Evolutionary conservation across 2,888 invertebrate species (phyloP).

Genomic region (Lysandra bellargus): DNA sequence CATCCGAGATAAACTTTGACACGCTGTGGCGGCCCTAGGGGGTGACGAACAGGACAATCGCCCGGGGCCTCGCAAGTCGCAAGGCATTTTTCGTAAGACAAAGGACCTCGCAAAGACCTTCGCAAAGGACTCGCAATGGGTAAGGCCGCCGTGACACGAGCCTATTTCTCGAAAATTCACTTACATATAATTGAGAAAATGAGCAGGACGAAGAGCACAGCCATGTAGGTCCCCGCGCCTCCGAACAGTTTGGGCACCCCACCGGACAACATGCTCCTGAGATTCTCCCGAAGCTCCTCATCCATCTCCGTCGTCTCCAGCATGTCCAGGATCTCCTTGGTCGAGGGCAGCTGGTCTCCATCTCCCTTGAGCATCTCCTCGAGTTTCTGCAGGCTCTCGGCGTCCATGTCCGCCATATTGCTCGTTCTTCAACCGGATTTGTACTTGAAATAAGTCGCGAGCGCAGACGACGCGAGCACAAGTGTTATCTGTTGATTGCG

Average conservation of each 20-base stretch:
- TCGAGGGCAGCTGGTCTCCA: constrained; percentile 66
- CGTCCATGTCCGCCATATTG: constrained; percentile 46
- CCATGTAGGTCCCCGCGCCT: constrained; percentile 52
- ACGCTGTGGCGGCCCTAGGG: background rate
- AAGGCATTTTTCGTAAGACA: no score
- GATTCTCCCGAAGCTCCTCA: constrained; percentile 82
- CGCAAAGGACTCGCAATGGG: no score
- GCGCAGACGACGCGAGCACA: background rate
- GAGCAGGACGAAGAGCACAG: constrained; percentile 55
- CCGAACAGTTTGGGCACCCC: constrained; percentile 66
- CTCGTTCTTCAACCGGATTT: constrained; percentile 7
- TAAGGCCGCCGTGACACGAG: background rate
- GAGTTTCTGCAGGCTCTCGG: constrained; percentile 47
- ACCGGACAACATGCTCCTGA: constrained; percentile 75
- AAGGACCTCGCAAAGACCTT: no score
- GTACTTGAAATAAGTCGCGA: constrained; percentile 15
- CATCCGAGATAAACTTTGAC: background rate
- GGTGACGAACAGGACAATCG: no score
- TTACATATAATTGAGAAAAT: constrained; percentile 64
- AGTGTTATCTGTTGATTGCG: constrained; percentile 36
- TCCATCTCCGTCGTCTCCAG: constrained; percentile 80
- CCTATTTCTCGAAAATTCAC: constrained; percentile 42
- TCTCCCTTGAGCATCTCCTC: constrained; percentile 60
- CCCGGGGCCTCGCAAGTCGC: no score
- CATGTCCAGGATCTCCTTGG: constrained; percentile 80